Evolutionary conservation across 2,888 invertebrate genomes (phyloP).

Genomic region (Pachydiplax longipennis): DNA sequence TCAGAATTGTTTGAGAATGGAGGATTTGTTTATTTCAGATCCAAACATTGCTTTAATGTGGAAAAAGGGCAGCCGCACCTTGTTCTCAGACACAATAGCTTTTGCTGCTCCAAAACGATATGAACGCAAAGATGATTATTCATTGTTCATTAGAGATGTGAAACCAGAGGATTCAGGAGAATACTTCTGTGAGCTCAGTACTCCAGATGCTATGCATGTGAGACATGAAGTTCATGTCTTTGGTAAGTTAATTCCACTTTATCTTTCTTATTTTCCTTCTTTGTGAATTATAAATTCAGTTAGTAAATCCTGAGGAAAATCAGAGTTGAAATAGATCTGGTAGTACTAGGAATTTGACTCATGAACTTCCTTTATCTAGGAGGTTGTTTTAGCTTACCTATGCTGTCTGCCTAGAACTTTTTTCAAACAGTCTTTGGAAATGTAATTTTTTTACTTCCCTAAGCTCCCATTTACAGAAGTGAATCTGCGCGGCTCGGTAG

Average conservation of each 20-base stretch:
- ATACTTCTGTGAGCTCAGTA: conserved; percentile 46
- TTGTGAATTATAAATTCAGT: too few species aligned
- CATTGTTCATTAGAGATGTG: conserved; percentile 45
- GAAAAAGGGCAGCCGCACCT: conserved; percentile 29
- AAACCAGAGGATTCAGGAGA: conserved; percentile 46
- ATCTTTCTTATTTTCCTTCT: neutral
- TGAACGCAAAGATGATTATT: conserved; percentile 44
- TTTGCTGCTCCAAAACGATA: conserved; percentile 21
- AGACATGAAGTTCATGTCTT: conserved; percentile 46
- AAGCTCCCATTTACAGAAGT: too few species aligned
- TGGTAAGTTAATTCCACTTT: conserved; percentile 44
- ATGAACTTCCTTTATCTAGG: too few species aligned
- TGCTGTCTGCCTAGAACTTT: too few species aligned
- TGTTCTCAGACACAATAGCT: conserved; percentile 47
- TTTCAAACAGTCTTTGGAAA: too few species aligned
- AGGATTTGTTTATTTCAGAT: neutral
- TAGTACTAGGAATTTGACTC: too few species aligned
- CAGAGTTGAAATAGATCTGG: too few species aligned
- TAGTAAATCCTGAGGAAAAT: too few species aligned
- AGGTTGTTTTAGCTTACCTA: too few species aligned
- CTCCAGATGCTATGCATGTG: conserved; percentile 18
- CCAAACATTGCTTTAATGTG: conserved; percentile 48
- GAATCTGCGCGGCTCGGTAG: too few species aligned
- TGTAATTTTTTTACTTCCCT: too few species aligned
- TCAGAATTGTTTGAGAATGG: too few species aligned